Conservation (phyloP, 1,140 invertebrate genomes). For the Drosophila arawakana region DNA sequence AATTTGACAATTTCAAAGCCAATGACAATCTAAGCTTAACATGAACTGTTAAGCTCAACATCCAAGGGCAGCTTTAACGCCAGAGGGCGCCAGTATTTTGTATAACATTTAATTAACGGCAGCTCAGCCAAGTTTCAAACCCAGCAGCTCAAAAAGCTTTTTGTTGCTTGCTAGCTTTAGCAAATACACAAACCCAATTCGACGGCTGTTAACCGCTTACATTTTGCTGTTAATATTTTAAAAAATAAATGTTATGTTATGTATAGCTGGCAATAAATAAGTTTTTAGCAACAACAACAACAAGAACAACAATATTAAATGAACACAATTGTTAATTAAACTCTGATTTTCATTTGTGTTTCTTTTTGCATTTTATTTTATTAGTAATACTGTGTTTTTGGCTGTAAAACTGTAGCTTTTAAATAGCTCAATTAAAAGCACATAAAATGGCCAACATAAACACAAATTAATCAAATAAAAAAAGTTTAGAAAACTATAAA, state of each 20-base stretch:
- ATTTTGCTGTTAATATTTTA: constrained; percentile 4
- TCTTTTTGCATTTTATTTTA: constrained; percentile 27
- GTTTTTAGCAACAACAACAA: constrained; percentile 22
- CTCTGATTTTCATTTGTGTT: constrained; percentile 14
- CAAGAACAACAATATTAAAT: constrained; percentile 16
- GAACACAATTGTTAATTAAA: constrained; percentile 14
- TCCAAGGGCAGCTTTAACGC: not conserved
- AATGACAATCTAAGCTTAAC: not conserved
- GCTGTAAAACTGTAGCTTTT: constrained; percentile 18
- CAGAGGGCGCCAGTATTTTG: not conserved
- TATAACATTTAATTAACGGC: not conserved
- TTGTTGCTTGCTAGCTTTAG: constrained; percentile 5
- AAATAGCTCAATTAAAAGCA: constrained; percentile 23
- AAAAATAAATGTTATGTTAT: constrained; percentile 14
- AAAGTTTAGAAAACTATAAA: constrained; percentile 33
- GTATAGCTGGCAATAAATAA: not conserved
- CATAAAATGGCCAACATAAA: constrained; percentile 19
- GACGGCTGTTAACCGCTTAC: constrained; percentile 11
- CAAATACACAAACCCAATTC: constrained; percentile 12
- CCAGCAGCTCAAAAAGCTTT: constrained; percentile 15
- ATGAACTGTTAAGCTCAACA: not conserved
- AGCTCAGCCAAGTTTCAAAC: constrained; percentile 13
- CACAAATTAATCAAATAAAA: constrained; percentile 37
- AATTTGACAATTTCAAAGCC: not conserved
- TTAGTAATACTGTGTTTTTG: constrained; percentile 36